Evolutionary conservation across 2,113 vertebrate genomes (phyloP).

Genomic region (Perognathus longimembris): DNA sequence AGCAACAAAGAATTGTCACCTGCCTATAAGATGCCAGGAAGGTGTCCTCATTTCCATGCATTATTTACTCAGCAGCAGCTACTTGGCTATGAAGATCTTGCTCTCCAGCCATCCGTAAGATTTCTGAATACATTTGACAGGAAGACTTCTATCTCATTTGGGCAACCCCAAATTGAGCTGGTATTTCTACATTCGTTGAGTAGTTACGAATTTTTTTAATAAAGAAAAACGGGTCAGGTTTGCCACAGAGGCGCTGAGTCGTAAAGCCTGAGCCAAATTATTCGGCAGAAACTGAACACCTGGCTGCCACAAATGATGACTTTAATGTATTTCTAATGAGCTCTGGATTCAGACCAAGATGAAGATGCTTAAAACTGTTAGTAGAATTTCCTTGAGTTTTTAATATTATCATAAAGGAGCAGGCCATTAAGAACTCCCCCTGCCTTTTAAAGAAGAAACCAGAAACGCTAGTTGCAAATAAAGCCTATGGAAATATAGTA

Average conservation of each 20-base stretch:
- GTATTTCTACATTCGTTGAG: constrained; percentile 23
- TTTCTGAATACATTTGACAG: background rate
- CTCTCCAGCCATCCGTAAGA: background rate
- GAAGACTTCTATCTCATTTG: background rate
- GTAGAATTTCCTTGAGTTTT: constrained; percentile 19
- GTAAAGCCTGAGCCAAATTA: constrained; percentile 36
- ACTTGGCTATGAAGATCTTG: background rate
- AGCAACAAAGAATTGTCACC: background rate
- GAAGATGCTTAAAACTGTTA: constrained; percentile 21
- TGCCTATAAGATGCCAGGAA: background rate
- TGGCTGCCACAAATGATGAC: constrained; percentile 43
- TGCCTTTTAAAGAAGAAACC: background rate
- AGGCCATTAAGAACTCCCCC: background rate
- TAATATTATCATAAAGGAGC: constrained; percentile 20
- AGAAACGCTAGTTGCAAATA: constrained; percentile 33
- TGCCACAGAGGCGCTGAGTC: constrained; percentile 40
- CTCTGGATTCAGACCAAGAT: constrained; percentile 63
- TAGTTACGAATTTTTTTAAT: constrained; percentile 26
- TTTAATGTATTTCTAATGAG: constrained; percentile 75
- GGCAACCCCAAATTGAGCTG: background rate
- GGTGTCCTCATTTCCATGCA: background rate
- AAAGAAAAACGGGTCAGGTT: constrained; percentile 16
- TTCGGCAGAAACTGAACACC: constrained; percentile 63
- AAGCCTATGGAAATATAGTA: background rate
- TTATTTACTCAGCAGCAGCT: background rate